phyloP scores from a whole-genome alignment of 1,140 invertebrate genomes.

The Venustaconcha ellipsiformis region DNA sequence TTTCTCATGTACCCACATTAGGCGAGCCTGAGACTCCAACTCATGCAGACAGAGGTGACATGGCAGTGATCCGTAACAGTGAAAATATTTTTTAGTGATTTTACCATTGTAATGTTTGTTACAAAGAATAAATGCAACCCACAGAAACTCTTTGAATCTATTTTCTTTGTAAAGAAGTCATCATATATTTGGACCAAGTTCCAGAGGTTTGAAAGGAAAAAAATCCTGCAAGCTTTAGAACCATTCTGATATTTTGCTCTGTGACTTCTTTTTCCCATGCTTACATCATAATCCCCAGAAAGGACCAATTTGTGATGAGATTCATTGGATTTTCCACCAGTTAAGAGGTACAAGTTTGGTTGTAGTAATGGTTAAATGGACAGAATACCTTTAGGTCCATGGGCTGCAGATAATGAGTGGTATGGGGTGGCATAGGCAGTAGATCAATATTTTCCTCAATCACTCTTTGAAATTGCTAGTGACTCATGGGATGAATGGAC shows the following conservation, averaged over 20 bases:
- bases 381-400: slow-evolving; percentile 38
- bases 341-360: slow-evolving; percentile 29
- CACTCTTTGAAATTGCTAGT: slow-evolving; percentile 20
- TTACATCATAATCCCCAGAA: slow-evolving; percentile 16
- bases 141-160: no score
- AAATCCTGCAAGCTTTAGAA: no score
- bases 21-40: no score
- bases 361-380: slow-evolving; percentile 32
- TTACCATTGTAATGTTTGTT: no score
- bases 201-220: no score
- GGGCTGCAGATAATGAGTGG: slow-evolving; percentile 43
- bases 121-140: no score
- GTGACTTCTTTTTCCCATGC: slow-evolving; percentile 17
- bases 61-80: no score
- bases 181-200: no score
- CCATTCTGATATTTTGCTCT: slow-evolving; percentile 5
- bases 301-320: slow-evolving; percentile 36
- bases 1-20: no score
- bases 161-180: no score
- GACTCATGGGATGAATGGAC: slow-evolving; percentile 28
- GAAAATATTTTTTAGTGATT: no score
- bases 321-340: slow-evolving; percentile 13
- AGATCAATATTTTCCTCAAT: slow-evolving; percentile 20
- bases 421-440: slow-evolving; percentile 20
- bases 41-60: no score